Evolutionary conservation across 2,797 vertebrate species (phyloP), one percentile per base, ranked within the genome.

Genomic region (Sebastes alutus): DNA sequence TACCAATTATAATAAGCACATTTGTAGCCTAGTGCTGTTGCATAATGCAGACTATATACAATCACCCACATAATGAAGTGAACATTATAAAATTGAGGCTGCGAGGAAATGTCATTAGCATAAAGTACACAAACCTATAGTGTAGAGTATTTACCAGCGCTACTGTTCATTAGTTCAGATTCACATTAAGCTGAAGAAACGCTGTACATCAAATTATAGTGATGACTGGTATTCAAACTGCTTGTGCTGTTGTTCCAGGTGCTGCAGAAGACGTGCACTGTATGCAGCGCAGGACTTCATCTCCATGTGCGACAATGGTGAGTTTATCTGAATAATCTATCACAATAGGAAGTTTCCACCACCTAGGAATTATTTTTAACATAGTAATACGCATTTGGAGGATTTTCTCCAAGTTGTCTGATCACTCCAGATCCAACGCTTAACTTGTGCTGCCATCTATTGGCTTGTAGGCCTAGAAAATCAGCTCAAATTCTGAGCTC

Each of bases 381-480:
- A 25, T 10, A 14, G 60, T 16, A 1, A 38, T 11, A 27, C 9
- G 10, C 20, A 7, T 52, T 22, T 29, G 5, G 5, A 27, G 1
- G 1, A 20, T 0, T 35, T 3, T 68, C 30, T 46, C 4, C 2
- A 2, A 16, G 5, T 33, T 5, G 4, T 2, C 6, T 1, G 9
- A 27, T 61, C 13, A 18, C 8, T 32, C 10, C 5, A 18, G 27
- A 70, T 7, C 11, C 11, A 49, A 7, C 4, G 2, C 27, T 76
- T 27, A 3, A 3, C 60, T 46, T 73, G 65, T 93, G 78, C 92
- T 93, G 91, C 89, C 92, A 81, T 66, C 93, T 92, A 71, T 27
- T 89, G 92, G 86, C 32, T 42, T 6, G 5, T 5, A 32, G 11
- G 3, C 9, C 42, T 42, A 7, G 0, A 42, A 42, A 7, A 30